Base-by-base conservation (phyloP, 2,113 vertebrate genomes). In the Hypanus sabinus region DNA sequence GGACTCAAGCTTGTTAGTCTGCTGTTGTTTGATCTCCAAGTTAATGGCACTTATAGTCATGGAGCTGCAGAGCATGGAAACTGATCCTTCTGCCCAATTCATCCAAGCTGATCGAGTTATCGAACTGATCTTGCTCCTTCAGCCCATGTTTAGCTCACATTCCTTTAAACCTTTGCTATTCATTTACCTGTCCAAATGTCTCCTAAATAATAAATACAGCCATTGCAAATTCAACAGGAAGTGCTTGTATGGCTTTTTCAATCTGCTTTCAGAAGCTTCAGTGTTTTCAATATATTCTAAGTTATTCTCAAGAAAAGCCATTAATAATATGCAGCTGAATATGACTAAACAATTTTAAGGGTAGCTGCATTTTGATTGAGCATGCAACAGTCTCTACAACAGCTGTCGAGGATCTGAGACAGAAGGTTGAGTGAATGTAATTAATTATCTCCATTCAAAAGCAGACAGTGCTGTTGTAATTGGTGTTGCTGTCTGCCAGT, bases 401-500 rank as follows among this genome's bases (percentile, higher is more conserved):
- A 88, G 90, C n/a, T 92, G 90, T 36, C 83, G 27, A 46, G 33
- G n/a, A 71, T 92, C 90, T 70, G 68, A 92, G 18, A 55, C 83
- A 18, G 27, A 87, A 87, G 83, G 83, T 62, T 70, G 83, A 57
- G 20, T 38, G 88, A 27, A 33, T 92, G 90, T 71, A 68, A 92
- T 92, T 92, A 71, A 92, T 92, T 92, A 92, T 70, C 36, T 92
- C 65, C n/a, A 92, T 92, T 71, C 65, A 73, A 38, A 92, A 92
- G 65, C n/a, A 71, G 20, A 46, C 90, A 10, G 90, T 38, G 33
- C 90, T 71, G 90, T 36, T 71, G 90, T 92, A 92, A 92, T 92
- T 92, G 90, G 90, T 38, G 68, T 16, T 71, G 33, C 65, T 71
- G 65, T 46, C 33, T 71, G 90, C 90, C 55, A 24, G 68, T 38